Evolutionary conservation across 2,113 vertebrate genomes (phyloP), one percentile per base, ranked within the genome.

Genomic region (Mola mola): DNA sequence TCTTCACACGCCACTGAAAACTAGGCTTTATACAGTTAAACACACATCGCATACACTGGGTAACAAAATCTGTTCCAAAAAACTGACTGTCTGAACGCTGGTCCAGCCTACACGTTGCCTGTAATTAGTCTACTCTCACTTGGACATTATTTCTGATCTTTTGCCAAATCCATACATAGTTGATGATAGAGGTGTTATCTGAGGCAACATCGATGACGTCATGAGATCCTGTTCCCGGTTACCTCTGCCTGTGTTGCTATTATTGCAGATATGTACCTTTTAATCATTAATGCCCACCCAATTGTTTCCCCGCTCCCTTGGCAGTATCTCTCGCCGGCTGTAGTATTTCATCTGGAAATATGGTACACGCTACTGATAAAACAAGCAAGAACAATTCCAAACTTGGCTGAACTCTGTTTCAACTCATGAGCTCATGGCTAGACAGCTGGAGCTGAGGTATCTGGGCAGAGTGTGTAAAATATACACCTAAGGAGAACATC

Each of bases 381-480:
- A 89, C 75, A 78, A 82, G 63, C 72, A 75, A 57, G 80, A 88
- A 83, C 83, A 82, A 63, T 66, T 69, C 77, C 66, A 21, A 61
- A 83, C 72, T 89, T 90, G 90, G 87, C 90, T 89, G 91, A 88
- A 90, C 90, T 91, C 85, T 81, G 46, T 78, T 90, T 91, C 84
- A 91, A 89, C 91, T 75, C 68, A n/a, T 79, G 74, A 85, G 85
- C 69, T 89, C 79, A 88, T 66, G 84, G 79, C 76, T 78, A 85
- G 83, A 82, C 75, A 76, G 66, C 71, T 87, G 68, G 82, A 78
- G 70, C 78, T 76, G 77, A 79, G 79, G 84, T 87, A 81, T 66
- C 48, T 5, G 66, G 71, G 38, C 66, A 52, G 66, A 56, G 75
- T 13, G 43, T 48, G 65, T 70, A 69, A 46, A 73, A 73, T 57